Percentiles rank a stretch among this genome's conserved stretches.
Evolutionary conservation across 2,113 vertebrate species (phyloP).

Genomic region (Mohoua ochrocephala): DNA sequence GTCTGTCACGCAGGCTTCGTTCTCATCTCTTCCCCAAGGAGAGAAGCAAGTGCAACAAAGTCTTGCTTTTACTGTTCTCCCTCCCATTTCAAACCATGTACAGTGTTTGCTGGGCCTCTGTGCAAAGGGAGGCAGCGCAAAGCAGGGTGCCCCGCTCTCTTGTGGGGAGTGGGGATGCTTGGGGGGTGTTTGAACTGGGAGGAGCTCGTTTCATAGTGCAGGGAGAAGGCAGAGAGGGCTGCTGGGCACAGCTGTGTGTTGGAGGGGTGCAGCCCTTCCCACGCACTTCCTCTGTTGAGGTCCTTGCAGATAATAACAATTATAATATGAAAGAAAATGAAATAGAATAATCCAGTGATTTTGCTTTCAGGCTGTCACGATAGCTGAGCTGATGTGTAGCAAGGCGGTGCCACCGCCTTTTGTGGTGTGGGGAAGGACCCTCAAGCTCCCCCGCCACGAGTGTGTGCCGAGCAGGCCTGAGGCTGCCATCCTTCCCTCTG

Average conservation of each 20-base stretch:
- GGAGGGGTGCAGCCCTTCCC: neutral
- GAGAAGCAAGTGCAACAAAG: neutral
- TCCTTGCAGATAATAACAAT: neutral
- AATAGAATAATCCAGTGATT: neutral
- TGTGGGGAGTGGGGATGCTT: neutral
- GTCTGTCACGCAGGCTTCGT: neutral
- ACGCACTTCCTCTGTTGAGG: neutral
- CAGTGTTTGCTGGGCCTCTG: neutral
- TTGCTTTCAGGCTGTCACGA: neutral
- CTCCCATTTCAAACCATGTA: neutral
- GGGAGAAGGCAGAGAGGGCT: neutral
- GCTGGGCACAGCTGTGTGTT: neutral
- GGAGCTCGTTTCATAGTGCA: neutral
- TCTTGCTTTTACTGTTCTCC: neutral
- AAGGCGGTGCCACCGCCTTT: accelerated
- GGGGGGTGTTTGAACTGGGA: neutral
- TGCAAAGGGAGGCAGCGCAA: neutral
- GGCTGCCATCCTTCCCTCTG: neutral
- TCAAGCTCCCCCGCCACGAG: accelerated
- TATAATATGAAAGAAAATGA: neutral
- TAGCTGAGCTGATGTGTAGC: neutral
- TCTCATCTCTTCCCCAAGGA: neutral
- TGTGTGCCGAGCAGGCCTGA: neutral
- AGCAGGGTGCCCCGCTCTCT: neutral
- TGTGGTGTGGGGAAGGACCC: accelerated